These are phyloP conservation scores for Cyclargus thomasi DNA, from an alignment of 1,140 invertebrate genomes.

Conservation along the genomic window DNA sequence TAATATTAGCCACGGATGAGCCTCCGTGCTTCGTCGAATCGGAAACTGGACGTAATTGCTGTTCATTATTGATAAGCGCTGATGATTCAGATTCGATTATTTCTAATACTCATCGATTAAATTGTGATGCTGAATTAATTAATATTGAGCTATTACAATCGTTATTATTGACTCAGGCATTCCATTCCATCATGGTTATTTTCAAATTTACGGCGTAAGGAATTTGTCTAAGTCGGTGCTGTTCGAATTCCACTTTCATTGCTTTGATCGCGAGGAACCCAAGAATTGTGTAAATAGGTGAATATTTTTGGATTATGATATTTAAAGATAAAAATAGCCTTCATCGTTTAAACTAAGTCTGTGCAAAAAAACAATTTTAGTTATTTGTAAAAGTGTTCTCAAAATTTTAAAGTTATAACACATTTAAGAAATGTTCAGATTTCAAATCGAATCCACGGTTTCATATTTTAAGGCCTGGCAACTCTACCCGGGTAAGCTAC, in stretches of 20 bases:
- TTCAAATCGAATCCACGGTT: background rate
- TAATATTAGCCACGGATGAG: conserved; percentile 39
- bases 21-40: conserved; percentile 22
- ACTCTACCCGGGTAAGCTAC: background rate
- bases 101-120: background rate
- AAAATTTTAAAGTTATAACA: background rate
- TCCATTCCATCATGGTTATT: background rate
- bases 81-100: background rate
- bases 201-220: background rate
- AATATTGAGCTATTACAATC: background rate
- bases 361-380: no score
- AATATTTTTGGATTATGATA: no score
- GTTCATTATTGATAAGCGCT: conserved; percentile 36
- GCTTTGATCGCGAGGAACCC: no score
- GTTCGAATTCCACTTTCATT: no score
- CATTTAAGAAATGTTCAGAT: background rate
- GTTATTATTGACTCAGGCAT: background rate
- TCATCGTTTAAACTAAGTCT: no score
- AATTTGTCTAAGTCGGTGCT: background rate
- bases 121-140: background rate
- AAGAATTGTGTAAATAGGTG: no score
- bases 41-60: conserved; percentile 39
- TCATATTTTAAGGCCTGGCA: background rate
- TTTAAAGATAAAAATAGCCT: no score
- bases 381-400: no score